Percentiles rank a stretch among this genome's conserved stretches.
Conservation (phyloP, 2,888 invertebrate species). For the Nysson spinosus region DNA sequence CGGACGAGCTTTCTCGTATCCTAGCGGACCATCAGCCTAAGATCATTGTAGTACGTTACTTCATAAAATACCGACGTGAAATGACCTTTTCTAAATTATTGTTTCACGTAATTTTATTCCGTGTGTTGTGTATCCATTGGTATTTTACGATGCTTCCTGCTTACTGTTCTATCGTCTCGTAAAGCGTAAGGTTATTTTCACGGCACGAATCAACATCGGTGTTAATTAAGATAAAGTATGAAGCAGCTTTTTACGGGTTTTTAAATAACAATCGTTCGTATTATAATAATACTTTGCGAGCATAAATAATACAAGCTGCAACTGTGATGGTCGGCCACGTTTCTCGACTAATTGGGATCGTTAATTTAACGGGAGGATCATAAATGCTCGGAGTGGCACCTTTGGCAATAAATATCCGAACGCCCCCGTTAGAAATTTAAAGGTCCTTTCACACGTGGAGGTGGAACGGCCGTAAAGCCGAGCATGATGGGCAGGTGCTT, state of each 20-base stretch:
- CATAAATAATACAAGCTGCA: slow-evolving; percentile 18
- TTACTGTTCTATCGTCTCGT: too few species aligned
- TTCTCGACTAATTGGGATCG: slow-evolving; percentile 53
- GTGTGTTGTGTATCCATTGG: too few species aligned
- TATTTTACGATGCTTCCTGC: too few species aligned
- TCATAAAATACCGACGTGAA: slow-evolving; percentile 27
- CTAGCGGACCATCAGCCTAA: slow-evolving; percentile 12
- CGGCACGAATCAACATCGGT: too few species aligned
- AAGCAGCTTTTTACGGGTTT: too few species aligned
- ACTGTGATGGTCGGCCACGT: slow-evolving; percentile 39
- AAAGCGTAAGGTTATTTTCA: too few species aligned
- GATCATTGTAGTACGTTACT: slow-evolving; percentile 13
- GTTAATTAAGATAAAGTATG: too few species aligned
- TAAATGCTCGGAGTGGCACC: slow-evolving; percentile 55
- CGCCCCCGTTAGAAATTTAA: slow-evolving; percentile 59
- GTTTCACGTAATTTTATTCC: too few species aligned
- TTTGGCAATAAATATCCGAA: slow-evolving; percentile 59
- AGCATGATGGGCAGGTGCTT: slow-evolving; percentile 71
- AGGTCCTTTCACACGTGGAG: slow-evolving; percentile 55
- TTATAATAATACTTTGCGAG: neutral
- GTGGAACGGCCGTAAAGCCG: slow-evolving; percentile 62
- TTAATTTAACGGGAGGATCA: slow-evolving; percentile 52
- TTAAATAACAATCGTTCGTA: too few species aligned
- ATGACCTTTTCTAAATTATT: slow-evolving; percentile 28
- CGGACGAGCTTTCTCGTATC: slow-evolving; percentile 48